Percentiles rank a stretch among this genome's conserved stretches.
These are phyloP conservation scores for Pemphigus obesinymphae DNA, from an alignment of 1,140 invertebrate species.

Conservation along the genomic window DNA sequence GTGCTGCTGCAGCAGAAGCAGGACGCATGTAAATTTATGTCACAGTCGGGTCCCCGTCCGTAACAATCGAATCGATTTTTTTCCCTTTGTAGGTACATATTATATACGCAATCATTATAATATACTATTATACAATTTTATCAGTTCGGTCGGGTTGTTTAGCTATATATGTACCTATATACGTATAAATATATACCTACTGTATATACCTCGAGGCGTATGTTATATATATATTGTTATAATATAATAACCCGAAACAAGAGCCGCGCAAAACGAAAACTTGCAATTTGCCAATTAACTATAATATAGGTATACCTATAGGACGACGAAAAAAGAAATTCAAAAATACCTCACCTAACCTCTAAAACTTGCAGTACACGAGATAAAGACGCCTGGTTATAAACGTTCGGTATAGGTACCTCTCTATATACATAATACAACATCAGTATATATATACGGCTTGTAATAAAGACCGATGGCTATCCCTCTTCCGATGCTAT, in stretches of 20 bases:
- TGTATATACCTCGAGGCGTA: not conserved
- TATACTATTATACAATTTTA: constrained; percentile 29
- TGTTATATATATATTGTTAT: not conserved
- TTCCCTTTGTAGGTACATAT: not conserved
- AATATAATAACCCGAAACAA: not conserved
- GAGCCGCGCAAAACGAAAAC: not conserved
- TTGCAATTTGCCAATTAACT: not conserved
- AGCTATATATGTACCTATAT: not conserved
- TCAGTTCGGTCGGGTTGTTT: constrained; percentile 15
- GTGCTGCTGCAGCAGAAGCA: too few species aligned
- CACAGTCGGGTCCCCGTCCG: constrained; percentile 12
- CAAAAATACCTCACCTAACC: too few species aligned
- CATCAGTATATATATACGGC: not conserved
- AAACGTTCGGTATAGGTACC: not conserved
- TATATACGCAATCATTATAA: constrained; percentile 3
- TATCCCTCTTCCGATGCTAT: not conserved
- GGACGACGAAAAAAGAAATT: too few species aligned
- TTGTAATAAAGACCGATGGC: constrained; percentile 38
- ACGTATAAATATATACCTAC: not conserved
- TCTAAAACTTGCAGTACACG: too few species aligned
- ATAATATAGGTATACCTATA: not conserved
- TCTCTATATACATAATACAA: not conserved
- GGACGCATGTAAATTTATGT: constrained; percentile 42
- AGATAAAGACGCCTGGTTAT: not conserved
- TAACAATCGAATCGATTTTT: constrained; percentile 36